Percentiles rank a stretch among this genome's conserved stretches.
Evolutionary conservation across 2,113 vertebrate genomes (phyloP).

Genomic region (Hassar affinis): DNA sequence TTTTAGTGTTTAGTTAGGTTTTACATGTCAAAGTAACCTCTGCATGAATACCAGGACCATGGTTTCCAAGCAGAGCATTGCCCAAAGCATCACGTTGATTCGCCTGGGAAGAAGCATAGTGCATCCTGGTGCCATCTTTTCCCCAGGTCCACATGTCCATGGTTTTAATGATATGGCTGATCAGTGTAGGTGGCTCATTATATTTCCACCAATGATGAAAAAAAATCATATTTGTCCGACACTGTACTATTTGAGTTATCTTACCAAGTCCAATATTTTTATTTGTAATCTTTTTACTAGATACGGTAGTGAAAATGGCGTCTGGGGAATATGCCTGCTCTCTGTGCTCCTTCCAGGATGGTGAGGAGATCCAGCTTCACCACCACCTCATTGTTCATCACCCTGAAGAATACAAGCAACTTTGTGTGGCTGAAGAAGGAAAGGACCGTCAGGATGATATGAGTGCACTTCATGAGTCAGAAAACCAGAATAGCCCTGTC

Average conservation of each 20-base stretch:
- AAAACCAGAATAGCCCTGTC: not conserved
- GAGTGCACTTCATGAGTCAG: not conserved
- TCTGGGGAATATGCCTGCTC: conserved; percentile 15
- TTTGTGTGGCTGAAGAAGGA: conserved; percentile 6
- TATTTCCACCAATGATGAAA: not conserved
- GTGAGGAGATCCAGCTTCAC: conserved; percentile 19
- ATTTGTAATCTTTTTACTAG: not conserved
- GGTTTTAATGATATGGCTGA: too few species aligned
- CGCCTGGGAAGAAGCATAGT: too few species aligned
- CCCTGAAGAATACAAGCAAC: conserved; percentile 21
- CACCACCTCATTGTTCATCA: conserved; percentile 26
- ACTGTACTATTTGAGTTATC: not conserved
- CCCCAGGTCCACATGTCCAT: too few species aligned
- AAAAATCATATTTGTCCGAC: not conserved
- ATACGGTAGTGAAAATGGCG: not conserved
- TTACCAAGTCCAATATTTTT: not conserved
- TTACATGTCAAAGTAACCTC: too few species aligned
- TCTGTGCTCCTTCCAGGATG: conserved; percentile 20
- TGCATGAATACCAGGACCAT: too few species aligned
- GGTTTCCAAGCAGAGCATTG: too few species aligned
- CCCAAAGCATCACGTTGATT: too few species aligned
- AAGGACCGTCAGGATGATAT: not conserved
- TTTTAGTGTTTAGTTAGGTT: too few species aligned
- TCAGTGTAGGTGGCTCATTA: not conserved
- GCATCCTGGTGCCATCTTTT: too few species aligned